Conservation (phyloP, 2,888 invertebrate species). For the Tribolium freemani region DNA sequence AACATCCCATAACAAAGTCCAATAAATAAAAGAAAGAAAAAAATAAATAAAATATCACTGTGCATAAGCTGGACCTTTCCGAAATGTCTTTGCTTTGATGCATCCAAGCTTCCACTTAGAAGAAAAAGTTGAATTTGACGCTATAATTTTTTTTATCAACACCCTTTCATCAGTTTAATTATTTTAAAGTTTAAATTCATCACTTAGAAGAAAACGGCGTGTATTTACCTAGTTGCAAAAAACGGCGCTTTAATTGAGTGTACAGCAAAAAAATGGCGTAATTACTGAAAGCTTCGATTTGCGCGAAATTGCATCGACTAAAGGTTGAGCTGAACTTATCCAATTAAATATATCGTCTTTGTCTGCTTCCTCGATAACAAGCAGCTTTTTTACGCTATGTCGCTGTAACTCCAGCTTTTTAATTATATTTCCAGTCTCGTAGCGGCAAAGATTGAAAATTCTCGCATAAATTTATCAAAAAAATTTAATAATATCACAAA, state of each 20-base stretch:
- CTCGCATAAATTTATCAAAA: no score
- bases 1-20: no score
- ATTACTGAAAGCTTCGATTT: neutral
- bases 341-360: neutral
- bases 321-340: neutral
- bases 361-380: neutral
- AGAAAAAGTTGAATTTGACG: no score
- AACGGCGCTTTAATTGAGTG: no score
- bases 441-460: neutral
- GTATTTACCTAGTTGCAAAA: no score
- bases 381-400: neutral
- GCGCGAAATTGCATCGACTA: neutral
- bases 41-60: no score
- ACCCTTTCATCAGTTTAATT: neutral
- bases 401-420: neutral
- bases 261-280: neutral
- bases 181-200: neutral
- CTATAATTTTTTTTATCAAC: no score
- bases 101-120: no score
- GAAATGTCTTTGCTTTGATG: no score
- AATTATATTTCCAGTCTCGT: neutral
- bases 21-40: no score
- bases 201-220: neutral
- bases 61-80: no score
- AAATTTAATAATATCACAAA: no score